A percentile compares a stretch with the other conserved stretches of the same genome.
Evolutionary conservation across 1,140 invertebrate genomes (phyloP).

Genomic region (Drosophila arizonae): DNA sequence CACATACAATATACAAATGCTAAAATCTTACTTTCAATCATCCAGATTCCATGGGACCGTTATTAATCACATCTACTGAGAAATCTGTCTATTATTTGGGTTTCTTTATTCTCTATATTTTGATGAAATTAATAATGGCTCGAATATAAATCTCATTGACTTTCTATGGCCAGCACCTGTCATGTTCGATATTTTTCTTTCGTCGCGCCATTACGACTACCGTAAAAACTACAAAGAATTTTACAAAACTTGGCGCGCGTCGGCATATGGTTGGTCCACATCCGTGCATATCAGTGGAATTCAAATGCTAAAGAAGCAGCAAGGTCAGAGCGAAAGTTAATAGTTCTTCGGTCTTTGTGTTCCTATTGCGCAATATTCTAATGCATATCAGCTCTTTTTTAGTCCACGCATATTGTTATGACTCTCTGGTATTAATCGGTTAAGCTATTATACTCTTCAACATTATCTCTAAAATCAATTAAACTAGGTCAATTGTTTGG

Average conservation of each 20-base stretch:
- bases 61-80: constrained; percentile 58
- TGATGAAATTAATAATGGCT: constrained; percentile 33
- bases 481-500: too few relatives aligned
- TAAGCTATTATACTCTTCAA: too few relatives aligned
- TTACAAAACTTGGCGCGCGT: constrained; percentile 38
- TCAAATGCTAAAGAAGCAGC: constrained; percentile 17
- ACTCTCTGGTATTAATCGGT: too few relatives aligned
- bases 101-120: constrained; percentile 21
- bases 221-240: constrained; percentile 31
- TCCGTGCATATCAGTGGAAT: background rate
- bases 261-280: constrained; percentile 60
- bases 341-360: constrained; percentile 34
- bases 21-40: constrained; percentile 64
- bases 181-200: constrained; percentile 49
- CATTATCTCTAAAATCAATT: too few relatives aligned
- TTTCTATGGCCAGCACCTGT: constrained; percentile 32
- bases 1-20: constrained; percentile 50
- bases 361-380: constrained; percentile 1
- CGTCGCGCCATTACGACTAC: constrained; percentile 24
- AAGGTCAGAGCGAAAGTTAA: constrained; percentile 68
- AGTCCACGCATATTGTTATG: too few relatives aligned
- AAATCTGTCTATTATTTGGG: constrained; percentile 42
- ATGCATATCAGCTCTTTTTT: too few relatives aligned
- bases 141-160: constrained; percentile 35
- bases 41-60: constrained; percentile 70